Percentiles rank a stretch among this genome's conserved stretches.
phyloP scores from a whole-genome alignment of 2,888 invertebrate species.

The Eutolmus rufibarbis region DNA sequence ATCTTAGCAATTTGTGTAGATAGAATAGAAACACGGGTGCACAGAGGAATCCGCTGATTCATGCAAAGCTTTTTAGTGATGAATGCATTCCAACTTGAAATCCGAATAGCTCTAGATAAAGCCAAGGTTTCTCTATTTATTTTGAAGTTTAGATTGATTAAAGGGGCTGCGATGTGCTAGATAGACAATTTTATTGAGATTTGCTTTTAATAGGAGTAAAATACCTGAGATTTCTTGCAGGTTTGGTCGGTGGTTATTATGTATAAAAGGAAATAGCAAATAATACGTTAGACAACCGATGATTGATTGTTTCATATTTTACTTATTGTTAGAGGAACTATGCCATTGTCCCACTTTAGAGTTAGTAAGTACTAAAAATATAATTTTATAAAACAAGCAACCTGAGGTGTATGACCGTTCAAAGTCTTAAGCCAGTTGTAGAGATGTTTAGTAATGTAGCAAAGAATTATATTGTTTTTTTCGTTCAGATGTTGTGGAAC shows the following conservation, averaged over 20 bases:
- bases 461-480: too few species aligned
- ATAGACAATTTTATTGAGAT: background rate
- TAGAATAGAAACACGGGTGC: background rate
- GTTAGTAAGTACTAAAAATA: too few species aligned
- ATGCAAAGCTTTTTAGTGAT: background rate
- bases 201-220: background rate
- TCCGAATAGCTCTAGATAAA: background rate
- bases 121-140: background rate
- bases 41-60: background rate
- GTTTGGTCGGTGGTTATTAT: background rate
- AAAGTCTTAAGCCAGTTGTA: too few species aligned
- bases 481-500: too few species aligned
- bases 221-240: background rate
- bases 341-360: too few species aligned
- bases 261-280: background rate
- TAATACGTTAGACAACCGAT: background rate
- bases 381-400: too few species aligned
- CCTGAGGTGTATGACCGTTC: too few species aligned
- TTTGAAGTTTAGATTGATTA: background rate
- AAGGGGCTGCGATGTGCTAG: background rate
- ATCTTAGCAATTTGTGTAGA: background rate
- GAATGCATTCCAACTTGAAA: background rate
- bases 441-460: too few species aligned
- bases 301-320: too few species aligned
- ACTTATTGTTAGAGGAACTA: too few species aligned